Percentiles rank a stretch among this genome's conserved stretches.
phyloP scores from a whole-genome alignment of 2,888 invertebrate genomes.

The Heliothis peltigera region DNA sequence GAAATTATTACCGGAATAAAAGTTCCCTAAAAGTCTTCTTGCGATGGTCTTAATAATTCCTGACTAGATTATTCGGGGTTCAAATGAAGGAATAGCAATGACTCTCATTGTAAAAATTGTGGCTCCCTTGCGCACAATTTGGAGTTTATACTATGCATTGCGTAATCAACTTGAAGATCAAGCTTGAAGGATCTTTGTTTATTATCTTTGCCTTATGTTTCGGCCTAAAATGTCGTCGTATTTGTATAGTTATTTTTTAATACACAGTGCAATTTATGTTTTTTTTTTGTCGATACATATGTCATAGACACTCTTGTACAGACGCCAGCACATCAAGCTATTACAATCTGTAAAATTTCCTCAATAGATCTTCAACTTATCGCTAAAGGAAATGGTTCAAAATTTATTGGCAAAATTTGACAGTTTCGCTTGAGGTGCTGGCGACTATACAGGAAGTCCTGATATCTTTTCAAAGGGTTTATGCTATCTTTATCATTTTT shows the following conservation, averaged over 20 bases:
- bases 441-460: too few relatives aligned
- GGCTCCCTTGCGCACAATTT: conserved; percentile 42
- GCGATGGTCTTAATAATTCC: conserved; percentile 41
- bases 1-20: conserved; percentile 31
- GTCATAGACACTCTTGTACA: too few relatives aligned
- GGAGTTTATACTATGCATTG: conserved; percentile 31
- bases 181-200: conserved; percentile 22
- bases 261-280: neutral
- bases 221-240: neutral
- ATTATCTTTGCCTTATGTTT: conserved; percentile 35
- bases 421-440: too few relatives aligned
- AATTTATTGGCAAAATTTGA: too few relatives aligned
- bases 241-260: conserved; percentile 13
- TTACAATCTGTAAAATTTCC: too few relatives aligned
- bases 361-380: too few relatives aligned
- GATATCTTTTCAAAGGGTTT: too few relatives aligned
- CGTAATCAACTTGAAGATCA: conserved; percentile 52
- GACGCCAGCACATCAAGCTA: too few relatives aligned
- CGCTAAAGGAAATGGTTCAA: too few relatives aligned
- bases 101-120: conserved; percentile 41
- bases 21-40: conserved; percentile 24
- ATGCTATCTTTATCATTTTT: too few relatives aligned
- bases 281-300: too few relatives aligned
- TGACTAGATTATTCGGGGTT: conserved; percentile 30
- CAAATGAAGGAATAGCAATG: conserved; percentile 45